phyloP scores from a whole-genome alignment of 1,140 invertebrate species.

The Polypedilum pembai region DNA sequence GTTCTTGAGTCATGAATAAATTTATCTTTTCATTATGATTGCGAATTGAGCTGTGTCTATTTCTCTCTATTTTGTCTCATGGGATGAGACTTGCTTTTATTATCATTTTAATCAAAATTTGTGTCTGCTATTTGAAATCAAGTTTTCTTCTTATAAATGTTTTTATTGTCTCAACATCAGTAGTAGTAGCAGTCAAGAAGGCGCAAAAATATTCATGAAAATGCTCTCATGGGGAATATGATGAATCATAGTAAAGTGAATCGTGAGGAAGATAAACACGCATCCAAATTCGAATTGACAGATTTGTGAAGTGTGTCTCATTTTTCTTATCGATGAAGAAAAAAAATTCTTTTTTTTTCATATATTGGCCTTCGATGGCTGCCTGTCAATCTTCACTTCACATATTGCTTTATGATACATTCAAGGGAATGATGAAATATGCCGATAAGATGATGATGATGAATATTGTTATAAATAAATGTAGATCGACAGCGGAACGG shows the following conservation, averaged over 20 bases:
- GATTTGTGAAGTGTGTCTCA: slow-evolving; percentile 2
- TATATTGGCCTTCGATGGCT: background rate
- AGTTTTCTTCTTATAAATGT: background rate
- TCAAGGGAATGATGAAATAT: background rate
- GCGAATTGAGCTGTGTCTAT: too few species aligned
- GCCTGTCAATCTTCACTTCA: slow-evolving; percentile 14
- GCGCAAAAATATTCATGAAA: slow-evolving; percentile 6
- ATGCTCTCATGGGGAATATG: background rate
- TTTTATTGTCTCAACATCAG: too few species aligned
- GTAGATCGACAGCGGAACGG: too few species aligned
- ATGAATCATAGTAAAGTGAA: background rate
- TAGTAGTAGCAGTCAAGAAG: background rate
- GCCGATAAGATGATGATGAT: too few species aligned
- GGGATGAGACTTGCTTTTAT: background rate
- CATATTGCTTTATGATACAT: slow-evolving; percentile 5
- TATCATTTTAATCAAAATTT: slow-evolving; percentile 23
- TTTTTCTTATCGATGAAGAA: background rate
- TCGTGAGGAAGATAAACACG: background rate
- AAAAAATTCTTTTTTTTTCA: background rate
- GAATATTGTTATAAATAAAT: too few species aligned
- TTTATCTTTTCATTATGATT: too few species aligned
- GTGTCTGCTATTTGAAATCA: background rate
- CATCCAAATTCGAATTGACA: slow-evolving; percentile 5
- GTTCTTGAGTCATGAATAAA: too few species aligned
- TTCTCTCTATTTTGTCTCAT: background rate